Percentiles rank a stretch among this genome's conserved stretches.
These are phyloP conservation scores for Epinephelus awoara DNA, from an alignment of 2,797 vertebrate genomes.

Conservation along the genomic window DNA sequence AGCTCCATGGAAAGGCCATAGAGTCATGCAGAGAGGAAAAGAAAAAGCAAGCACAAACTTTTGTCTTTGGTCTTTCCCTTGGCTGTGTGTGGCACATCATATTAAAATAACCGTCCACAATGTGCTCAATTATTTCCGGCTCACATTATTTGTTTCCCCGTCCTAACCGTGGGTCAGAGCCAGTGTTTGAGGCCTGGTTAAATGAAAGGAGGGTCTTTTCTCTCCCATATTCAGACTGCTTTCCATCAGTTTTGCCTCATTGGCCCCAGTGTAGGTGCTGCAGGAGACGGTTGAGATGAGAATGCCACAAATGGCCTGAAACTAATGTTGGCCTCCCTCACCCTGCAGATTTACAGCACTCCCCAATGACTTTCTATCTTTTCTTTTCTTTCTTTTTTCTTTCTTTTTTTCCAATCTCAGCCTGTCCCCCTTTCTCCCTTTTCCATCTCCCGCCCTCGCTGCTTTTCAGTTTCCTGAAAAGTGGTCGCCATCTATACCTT, in stretches of 20 bases:
- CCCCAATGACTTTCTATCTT: conserved; percentile 60
- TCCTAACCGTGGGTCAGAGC: conserved; percentile 51
- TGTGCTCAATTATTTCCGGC: conserved; percentile 59
- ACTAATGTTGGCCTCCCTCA: conserved; percentile 81
- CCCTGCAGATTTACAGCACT: conserved; percentile 74
- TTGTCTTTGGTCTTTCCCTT: conserved; percentile 24
- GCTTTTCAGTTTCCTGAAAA: conserved; percentile 23
- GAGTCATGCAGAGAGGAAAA: conserved; percentile 23
- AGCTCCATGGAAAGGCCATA: conserved; percentile 18
- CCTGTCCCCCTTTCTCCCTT: conserved; percentile 21
- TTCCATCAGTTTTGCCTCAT: conserved; percentile 81
- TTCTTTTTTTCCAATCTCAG: conserved; percentile 16
- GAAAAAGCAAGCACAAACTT: conserved; percentile 28
- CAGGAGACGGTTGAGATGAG: conserved; percentile 76
- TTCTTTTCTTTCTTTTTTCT: conserved; percentile 15
- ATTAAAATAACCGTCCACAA: conserved; percentile 51
- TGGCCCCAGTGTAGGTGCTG: conserved; percentile 73
- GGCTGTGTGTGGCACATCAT: conserved; percentile 37
- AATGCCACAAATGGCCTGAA: conserved; percentile 83
- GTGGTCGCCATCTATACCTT: conserved; percentile 29
- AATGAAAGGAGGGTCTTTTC: conserved; percentile 66
- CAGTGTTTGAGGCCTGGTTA: conserved; percentile 58
- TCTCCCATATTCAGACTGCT: conserved; percentile 68
- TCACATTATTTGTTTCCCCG: conserved; percentile 49
- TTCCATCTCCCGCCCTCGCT: conserved; percentile 10